A percentile compares a stretch with the other conserved stretches of the same genome.
Evolutionary conservation across 2,888 invertebrate genomes (phyloP).

Genomic region (Cephus runcator): DNA sequence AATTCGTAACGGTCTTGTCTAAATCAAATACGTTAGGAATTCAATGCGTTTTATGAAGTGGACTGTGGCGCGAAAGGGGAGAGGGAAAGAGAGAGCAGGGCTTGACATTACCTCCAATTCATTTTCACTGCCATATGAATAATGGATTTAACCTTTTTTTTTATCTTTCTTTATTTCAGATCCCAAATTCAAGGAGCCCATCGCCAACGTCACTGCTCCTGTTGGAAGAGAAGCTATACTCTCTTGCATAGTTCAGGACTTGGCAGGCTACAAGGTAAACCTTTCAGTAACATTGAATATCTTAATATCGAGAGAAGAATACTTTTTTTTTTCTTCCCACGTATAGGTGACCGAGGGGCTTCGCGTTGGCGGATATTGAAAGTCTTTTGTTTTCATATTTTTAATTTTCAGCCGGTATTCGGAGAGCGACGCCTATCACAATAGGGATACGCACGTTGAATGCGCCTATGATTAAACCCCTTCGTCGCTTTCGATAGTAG

Average conservation of each 20-base stretch:
- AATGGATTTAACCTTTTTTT: not conserved
- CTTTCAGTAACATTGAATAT: not conserved
- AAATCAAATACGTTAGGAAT: constrained; percentile 9
- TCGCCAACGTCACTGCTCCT: constrained; percentile 84
- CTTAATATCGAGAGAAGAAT: no score
- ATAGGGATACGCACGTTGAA: no score
- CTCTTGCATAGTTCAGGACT: constrained; percentile 84
- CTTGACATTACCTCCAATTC: no score
- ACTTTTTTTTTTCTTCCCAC: no score
- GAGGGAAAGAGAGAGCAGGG: no score
- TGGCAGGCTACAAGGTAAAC: constrained; percentile 83
- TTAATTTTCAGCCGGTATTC: no score
- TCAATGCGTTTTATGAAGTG: not conserved
- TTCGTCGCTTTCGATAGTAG: no score
- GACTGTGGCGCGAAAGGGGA: not conserved
- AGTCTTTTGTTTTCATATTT: no score
- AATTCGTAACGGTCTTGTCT: constrained; percentile 15
- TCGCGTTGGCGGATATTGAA: no score
- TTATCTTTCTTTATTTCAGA: constrained; percentile 70
- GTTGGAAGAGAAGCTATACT: constrained; percentile 86
- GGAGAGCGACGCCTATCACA: no score
- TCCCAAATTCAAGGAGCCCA: constrained; percentile 85
- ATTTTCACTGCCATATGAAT: not conserved
- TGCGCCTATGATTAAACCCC: no score
- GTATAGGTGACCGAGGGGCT: no score